A percentile compares a stretch with the other conserved stretches of the same genome.
These are phyloP conservation scores for Chorisops tibialis DNA, from an alignment of 2,888 invertebrate genomes.

Conservation along the genomic window DNA sequence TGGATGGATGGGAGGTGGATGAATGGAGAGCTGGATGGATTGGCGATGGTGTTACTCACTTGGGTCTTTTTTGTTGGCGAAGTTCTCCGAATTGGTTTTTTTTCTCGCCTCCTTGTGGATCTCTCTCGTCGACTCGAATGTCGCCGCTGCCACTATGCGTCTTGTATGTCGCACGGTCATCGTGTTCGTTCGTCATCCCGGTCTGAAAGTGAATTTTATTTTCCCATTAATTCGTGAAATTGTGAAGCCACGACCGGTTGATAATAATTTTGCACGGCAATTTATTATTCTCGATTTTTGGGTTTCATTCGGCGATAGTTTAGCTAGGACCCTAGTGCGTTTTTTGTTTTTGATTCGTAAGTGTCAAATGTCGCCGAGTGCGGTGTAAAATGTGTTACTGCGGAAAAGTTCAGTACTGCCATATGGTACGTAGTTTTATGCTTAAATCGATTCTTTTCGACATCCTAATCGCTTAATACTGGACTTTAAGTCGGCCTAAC, in stretches of 20 bases:
- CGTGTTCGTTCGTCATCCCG: conserved; percentile 15
- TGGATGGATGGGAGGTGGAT: background rate
- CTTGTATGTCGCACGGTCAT: conserved; percentile 17
- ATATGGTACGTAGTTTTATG: conserved; percentile 39
- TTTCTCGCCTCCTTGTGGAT: conserved; percentile 3
- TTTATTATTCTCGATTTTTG: too few species aligned
- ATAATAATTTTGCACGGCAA: too few species aligned
- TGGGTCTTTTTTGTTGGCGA: conserved; percentile 1
- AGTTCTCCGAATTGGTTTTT: background rate
- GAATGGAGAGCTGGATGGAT: background rate
- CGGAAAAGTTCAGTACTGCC: conserved; percentile 41
- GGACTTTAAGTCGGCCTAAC: too few species aligned
- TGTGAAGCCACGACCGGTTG: too few species aligned
- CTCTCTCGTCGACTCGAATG: conserved; percentile 4
- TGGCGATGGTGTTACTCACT: background rate
- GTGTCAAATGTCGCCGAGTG: conserved; percentile 26
- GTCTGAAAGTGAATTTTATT: too few species aligned
- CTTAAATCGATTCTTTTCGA: conserved; percentile 1
- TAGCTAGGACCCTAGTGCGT: too few species aligned
- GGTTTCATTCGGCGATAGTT: too few species aligned
- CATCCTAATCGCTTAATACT: too few species aligned
- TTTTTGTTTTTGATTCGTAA: too few species aligned
- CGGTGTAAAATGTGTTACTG: conserved; percentile 41
- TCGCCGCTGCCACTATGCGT: conserved; percentile 16
- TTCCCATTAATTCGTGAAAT: too few species aligned